phyloP scores from a whole-genome alignment of 2,797 vertebrate genomes.

The Sebastes steindachneri region DNA sequence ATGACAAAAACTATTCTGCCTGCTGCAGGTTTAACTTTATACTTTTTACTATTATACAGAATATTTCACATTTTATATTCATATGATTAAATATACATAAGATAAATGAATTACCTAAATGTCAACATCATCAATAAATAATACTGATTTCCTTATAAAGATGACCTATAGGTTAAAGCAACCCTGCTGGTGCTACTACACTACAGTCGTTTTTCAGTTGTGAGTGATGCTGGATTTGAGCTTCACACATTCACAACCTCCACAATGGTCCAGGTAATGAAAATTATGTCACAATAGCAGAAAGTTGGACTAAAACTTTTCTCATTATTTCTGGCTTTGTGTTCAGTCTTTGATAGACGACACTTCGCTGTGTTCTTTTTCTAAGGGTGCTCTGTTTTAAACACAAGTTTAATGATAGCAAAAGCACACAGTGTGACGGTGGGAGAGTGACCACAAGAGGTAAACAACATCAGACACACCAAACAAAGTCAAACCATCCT shows the following conservation, averaged over 20 bases:
- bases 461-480: neutral
- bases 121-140: neutral
- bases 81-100: neutral
- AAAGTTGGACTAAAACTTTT: neutral
- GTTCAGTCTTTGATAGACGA: neutral
- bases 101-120: neutral
- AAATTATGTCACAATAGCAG: neutral
- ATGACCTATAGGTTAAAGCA: neutral
- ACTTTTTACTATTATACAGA: neutral
- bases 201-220: neutral
- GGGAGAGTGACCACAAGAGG: neutral
- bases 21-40: neutral
- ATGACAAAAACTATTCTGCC: no score
- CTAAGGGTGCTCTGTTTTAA: neutral
- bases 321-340: neutral
- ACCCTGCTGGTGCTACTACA: neutral
- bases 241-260: neutral
- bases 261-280: neutral
- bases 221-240: neutral
- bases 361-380: neutral
- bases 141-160: fast-evolving
- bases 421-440: neutral
- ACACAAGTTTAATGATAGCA: neutral
- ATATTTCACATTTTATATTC: neutral
- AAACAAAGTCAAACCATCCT: neutral